phyloP scores from a whole-genome alignment of 2,797 vertebrate genomes.

The Champsocephalus gunnari region DNA sequence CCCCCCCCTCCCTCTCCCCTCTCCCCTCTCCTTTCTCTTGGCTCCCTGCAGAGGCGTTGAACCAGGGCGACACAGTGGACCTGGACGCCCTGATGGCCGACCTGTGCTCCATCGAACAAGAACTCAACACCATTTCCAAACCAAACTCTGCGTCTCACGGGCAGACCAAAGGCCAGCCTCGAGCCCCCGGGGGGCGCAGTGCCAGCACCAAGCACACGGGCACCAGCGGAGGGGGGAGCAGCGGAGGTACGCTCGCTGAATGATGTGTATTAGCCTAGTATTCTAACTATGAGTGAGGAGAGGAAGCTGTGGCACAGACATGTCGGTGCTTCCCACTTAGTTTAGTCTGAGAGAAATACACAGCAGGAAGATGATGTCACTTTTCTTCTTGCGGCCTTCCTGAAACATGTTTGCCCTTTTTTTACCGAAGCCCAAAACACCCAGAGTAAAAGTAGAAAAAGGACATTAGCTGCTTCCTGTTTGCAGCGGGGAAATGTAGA shows the following conservation, averaged over 20 bases:
- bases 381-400: background rate
- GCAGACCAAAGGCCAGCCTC: constrained; percentile 81
- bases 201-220: constrained; percentile 82
- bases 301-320: no score
- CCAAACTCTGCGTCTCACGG: constrained; percentile 80
- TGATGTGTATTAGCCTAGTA: background rate
- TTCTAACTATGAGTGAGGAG: background rate
- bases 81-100: constrained; percentile 98
- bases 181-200: constrained; percentile 84
- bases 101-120: constrained; percentile 98
- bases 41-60: constrained; percentile 92
- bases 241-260: constrained; percentile 66
- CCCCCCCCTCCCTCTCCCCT: background rate
- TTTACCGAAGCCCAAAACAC: background rate
- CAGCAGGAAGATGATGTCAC: constrained; percentile 18
- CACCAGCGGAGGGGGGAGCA: constrained; percentile 85
- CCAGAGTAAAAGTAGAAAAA: background rate
- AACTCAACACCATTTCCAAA: constrained; percentile 89
- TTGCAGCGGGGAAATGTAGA: background rate
- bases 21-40: background rate
- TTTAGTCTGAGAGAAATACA: background rate
- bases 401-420: constrained; percentile 1
- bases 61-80: constrained; percentile 96
- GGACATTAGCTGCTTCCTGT: constrained; percentile 17
- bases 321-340: no score